Evolutionary conservation across 2,888 invertebrate genomes (phyloP).

Genomic region (Hypselothyrea guttata): DNA sequence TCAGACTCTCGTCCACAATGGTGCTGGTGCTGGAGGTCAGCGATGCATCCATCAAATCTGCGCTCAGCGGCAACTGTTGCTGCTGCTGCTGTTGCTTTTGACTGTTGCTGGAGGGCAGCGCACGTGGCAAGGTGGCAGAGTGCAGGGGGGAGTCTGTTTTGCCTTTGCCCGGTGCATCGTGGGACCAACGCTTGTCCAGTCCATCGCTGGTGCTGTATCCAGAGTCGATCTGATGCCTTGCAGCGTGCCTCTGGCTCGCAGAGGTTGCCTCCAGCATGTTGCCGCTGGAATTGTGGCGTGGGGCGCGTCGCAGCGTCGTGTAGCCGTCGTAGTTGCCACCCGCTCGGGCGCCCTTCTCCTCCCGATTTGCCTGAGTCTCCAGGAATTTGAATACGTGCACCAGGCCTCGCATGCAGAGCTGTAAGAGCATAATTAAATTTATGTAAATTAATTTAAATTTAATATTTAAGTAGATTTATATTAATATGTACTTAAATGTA

Average conservation of each 20-base stretch:
- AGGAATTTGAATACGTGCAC: slow-evolving; percentile 97
- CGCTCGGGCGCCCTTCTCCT: slow-evolving; percentile 81
- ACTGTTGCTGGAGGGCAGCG: slow-evolving; percentile 53
- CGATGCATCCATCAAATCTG: slow-evolving; percentile 78
- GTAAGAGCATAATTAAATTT: no score
- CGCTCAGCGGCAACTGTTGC: slow-evolving; percentile 53
- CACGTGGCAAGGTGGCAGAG: slow-evolving; percentile 70
- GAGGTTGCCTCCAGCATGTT: slow-evolving; percentile 74
- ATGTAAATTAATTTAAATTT: no score
- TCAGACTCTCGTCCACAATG: slow-evolving; percentile 77
- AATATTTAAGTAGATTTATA: no score
- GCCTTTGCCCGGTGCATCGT: slow-evolving; percentile 84
- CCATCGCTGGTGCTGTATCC: slow-evolving; percentile 95
- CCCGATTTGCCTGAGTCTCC: slow-evolving; percentile 92
- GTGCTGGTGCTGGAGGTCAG: slow-evolving; percentile 78
- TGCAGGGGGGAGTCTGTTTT: slow-evolving; percentile 80
- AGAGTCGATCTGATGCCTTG: slow-evolving; percentile 91
- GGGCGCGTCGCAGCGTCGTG: slow-evolving; percentile 80
- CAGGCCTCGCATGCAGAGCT: slow-evolving; percentile 92
- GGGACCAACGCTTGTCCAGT: slow-evolving; percentile 92
- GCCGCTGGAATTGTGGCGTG: slow-evolving; percentile 78
- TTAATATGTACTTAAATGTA: no score
- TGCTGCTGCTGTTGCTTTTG: slow-evolving; percentile 24
- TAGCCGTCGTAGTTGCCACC: slow-evolving; percentile 82
- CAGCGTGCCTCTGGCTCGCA: slow-evolving; percentile 62